These are phyloP conservation scores for Falco cherrug DNA, from an alignment of 2,797 vertebrate species.

Conservation along the genomic window DNA sequence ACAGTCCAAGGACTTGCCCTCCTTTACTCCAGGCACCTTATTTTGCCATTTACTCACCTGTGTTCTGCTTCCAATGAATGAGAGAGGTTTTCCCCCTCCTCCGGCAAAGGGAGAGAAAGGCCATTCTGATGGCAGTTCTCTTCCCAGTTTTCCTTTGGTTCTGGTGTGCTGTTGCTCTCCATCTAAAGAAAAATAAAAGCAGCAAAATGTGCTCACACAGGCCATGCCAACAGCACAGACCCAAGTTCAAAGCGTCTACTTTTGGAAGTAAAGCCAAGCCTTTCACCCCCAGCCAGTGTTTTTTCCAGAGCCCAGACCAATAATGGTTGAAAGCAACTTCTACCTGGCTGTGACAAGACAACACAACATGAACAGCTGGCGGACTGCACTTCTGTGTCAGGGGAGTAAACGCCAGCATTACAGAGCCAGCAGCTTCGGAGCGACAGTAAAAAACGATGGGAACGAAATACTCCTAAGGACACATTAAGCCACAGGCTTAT, in stretches of 20 bases:
- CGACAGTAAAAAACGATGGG: background rate
- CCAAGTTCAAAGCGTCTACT: background rate
- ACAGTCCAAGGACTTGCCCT: background rate
- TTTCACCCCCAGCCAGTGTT: background rate
- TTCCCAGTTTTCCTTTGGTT: slow-evolving; percentile 93
- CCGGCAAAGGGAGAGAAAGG: slow-evolving; percentile 89
- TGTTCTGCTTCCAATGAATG: slow-evolving; percentile 98
- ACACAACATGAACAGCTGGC: rapidly evolving
- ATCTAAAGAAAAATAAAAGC: slow-evolving; percentile 74
- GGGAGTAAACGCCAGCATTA: background rate
- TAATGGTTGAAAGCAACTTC: background rate
- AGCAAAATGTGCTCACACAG: background rate
- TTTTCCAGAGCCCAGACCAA: background rate
- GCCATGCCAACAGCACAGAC: rapidly evolving
- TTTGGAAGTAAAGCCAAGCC: background rate
- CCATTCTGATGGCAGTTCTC: slow-evolving; percentile 92
- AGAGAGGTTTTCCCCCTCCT: slow-evolving; percentile 92
- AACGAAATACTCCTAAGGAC: background rate
- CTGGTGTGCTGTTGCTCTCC: slow-evolving; percentile 88
- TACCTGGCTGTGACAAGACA: background rate
- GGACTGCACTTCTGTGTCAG: background rate
- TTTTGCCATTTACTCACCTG: slow-evolving; percentile 79
- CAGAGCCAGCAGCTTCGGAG: background rate
- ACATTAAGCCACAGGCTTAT: background rate
- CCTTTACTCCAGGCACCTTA: background rate